Evolutionary conservation across 2,888 invertebrate species (phyloP).

Genomic region (Spodoptera exigua): DNA sequence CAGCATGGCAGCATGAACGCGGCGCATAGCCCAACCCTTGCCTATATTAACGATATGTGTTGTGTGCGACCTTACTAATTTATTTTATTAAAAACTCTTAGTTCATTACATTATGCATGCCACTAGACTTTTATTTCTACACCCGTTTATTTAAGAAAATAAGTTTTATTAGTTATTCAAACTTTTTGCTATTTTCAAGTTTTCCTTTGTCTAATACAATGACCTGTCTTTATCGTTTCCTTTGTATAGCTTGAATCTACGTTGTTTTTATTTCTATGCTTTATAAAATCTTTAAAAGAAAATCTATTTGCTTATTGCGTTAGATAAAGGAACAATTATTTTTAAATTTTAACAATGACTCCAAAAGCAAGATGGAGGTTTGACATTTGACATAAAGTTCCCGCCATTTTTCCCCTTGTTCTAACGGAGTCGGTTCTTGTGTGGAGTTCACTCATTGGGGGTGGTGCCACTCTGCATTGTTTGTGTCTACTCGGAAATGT

Average conservation of each 20-base stretch:
- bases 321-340: conserved; percentile 13
- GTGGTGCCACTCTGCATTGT: conserved; percentile 57
- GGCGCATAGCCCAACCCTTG: conserved; percentile 75
- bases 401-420: conserved; percentile 10
- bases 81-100: conserved; percentile 55
- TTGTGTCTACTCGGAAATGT: conserved; percentile 57
- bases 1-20: conserved; percentile 86
- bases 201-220: conserved; percentile 22
- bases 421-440: conserved; percentile 46
- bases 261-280: neutral
- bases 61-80: conserved; percentile 71
- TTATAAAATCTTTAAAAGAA: too few species aligned
- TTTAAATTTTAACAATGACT: neutral
- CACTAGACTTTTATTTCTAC: conserved; percentile 48
- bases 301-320: neutral
- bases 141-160: conserved; percentile 4
- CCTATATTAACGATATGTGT: conserved; percentile 71
- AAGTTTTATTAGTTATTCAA: neutral
- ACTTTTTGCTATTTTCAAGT: neutral
- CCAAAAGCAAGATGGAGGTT: conserved; percentile 26
- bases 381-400: conserved; percentile 6
- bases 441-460: conserved; percentile 52
- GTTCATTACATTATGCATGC: conserved; percentile 62
- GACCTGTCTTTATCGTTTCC: neutral
- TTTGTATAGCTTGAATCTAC: neutral